Conservation (phyloP, 2,888 invertebrate genomes). For the Byasa hedistus region DNA sequence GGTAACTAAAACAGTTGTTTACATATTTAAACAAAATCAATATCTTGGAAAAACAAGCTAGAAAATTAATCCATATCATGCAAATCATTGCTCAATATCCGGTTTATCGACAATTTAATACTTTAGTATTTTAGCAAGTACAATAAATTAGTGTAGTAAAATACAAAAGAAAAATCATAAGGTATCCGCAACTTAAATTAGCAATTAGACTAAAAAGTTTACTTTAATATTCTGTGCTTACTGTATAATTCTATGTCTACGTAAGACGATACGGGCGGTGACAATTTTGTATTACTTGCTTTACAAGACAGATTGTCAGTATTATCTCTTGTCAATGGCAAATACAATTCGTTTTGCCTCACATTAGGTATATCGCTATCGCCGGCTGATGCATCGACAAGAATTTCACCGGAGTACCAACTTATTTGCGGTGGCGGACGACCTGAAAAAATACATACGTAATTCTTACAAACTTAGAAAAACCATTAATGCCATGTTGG, state of each 20-base stretch:
- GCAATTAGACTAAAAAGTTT: too few relatives aligned
- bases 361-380: constrained; percentile 83
- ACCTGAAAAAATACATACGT: constrained; percentile 68
- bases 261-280: constrained; percentile 83
- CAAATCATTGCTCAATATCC: too few relatives aligned
- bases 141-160: too few relatives aligned
- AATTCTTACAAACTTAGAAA: not conserved
- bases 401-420: constrained; percentile 88
- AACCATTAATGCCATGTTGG: too few relatives aligned
- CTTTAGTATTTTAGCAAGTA: too few relatives aligned
- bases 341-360: constrained; percentile 84
- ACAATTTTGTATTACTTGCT: constrained; percentile 86
- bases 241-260: constrained; percentile 86
- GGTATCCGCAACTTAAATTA: too few relatives aligned
- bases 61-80: too few relatives aligned
- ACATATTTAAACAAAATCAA: not conserved
- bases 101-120: too few relatives aligned
- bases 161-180: too few relatives aligned
- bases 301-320: constrained; percentile 85
- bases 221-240: constrained; percentile 67
- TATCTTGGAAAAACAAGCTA: too few relatives aligned
- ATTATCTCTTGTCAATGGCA: constrained; percentile 84
- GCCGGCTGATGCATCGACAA: constrained; percentile 85
- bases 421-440: constrained; percentile 86
- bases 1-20: constrained; percentile 52